Conservation (phyloP, 2,113 vertebrate genomes). For the Oreochromis aureus region DNA sequence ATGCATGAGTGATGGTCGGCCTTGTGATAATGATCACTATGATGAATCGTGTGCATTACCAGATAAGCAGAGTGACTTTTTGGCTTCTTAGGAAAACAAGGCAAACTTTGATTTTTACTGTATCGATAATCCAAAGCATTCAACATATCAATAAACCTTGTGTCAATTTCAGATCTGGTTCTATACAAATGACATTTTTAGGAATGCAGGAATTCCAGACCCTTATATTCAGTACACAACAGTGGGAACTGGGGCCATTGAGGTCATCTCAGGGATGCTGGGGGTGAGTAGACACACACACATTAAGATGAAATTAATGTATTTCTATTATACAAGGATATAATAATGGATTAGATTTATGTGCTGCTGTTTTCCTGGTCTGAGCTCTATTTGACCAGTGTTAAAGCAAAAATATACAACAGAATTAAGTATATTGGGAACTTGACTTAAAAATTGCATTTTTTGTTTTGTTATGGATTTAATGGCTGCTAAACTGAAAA, state of each 20-base stretch:
- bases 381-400: rapidly evolving
- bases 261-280: slow-evolving; percentile 79
- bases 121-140: not conserved
- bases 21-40: slow-evolving; percentile 36
- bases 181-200: slow-evolving; percentile 87
- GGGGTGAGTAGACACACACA: slow-evolving; percentile 72
- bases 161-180: slow-evolving; percentile 85
- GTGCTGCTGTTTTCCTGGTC: not conserved
- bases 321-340: not conserved
- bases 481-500: not conserved
- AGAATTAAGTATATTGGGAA: not conserved
- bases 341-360: too few species aligned
- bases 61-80: slow-evolving; percentile 13
- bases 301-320: not conserved
- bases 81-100: not conserved
- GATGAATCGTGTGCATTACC: slow-evolving; percentile 37
- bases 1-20: slow-evolving; percentile 44
- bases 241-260: slow-evolving; percentile 80
- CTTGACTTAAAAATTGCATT: not conserved
- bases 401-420: not conserved
- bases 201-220: slow-evolving; percentile 73
- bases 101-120: not conserved
- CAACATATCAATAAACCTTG: not conserved
- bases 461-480: not conserved
- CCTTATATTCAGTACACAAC: slow-evolving; percentile 83